phyloP scores from a whole-genome alignment of 2,797 vertebrate species.

The Streptopelia turtur region DNA sequence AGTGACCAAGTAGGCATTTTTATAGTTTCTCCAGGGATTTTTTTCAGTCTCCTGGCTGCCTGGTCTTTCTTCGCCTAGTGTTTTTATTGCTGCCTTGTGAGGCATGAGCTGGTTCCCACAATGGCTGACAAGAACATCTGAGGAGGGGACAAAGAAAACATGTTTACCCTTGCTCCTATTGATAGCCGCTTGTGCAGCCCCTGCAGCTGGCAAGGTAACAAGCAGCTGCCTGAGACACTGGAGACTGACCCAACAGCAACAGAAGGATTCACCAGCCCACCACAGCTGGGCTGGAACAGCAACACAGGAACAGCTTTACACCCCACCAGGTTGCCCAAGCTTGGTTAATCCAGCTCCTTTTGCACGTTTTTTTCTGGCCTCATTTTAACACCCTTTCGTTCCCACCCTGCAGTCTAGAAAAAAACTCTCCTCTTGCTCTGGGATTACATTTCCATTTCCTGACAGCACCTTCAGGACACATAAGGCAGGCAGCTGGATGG shows the following conservation, averaged over 20 bases:
- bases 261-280: accelerated
- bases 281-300: not conserved
- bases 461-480: not conserved
- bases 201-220: not conserved
- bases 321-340: not conserved
- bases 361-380: not conserved
- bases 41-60: not conserved
- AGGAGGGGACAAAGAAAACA: not conserved
- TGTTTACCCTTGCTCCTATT: not conserved
- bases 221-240: not conserved
- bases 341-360: not conserved
- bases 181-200: accelerated
- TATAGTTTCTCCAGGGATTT: not conserved
- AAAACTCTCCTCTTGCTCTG: not conserved
- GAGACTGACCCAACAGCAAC: not conserved
- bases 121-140: not conserved
- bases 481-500: not conserved
- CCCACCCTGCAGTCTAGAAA: not conserved
- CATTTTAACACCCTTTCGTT: not conserved
- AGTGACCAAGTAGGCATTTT: not conserved
- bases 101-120: not conserved
- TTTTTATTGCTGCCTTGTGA: not conserved
- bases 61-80: not conserved
- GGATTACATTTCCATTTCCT: not conserved
- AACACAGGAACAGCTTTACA: not conserved